Evolutionary conservation across 1,140 invertebrate species (phyloP).

Genomic region (Papilio polytes): DNA sequence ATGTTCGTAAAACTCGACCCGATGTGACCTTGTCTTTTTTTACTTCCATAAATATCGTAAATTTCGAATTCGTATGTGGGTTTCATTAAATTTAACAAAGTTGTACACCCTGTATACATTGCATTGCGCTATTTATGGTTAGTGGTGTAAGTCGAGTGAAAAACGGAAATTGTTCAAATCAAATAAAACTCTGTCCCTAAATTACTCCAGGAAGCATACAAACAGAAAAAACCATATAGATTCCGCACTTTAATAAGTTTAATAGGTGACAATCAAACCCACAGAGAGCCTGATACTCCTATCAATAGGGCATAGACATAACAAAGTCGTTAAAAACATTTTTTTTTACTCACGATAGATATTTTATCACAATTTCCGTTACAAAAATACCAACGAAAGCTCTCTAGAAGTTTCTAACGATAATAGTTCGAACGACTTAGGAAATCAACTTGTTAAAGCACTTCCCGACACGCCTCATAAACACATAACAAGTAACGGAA

Average conservation of each 20-base stretch:
- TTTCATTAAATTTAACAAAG: too few relatives aligned
- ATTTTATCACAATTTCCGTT: not conserved
- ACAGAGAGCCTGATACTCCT: too few relatives aligned
- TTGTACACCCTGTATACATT: not conserved
- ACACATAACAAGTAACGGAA: slow-evolving; percentile 9
- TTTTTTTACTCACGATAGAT: not conserved
- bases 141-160: not conserved
- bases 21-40: slow-evolving; percentile 66
- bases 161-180: not conserved
- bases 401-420: not conserved
- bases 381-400: not conserved
- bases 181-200: not conserved
- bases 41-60: slow-evolving; percentile 9
- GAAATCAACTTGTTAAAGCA: slow-evolving; percentile 21
- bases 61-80: slow-evolving; percentile 36
- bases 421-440: slow-evolving; percentile 8
- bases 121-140: not conserved
- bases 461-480: slow-evolving; percentile 24
- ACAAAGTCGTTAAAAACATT: not conserved
- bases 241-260: too few relatives aligned
- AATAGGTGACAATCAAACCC: too few relatives aligned
- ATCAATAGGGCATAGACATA: too few relatives aligned
- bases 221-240: too few relatives aligned
- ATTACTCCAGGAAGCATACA: not conserved
- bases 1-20: slow-evolving; percentile 68